Base-by-base conservation (phyloP, 2,888 invertebrate species). In the Eupithecia pulchellata region DNA sequence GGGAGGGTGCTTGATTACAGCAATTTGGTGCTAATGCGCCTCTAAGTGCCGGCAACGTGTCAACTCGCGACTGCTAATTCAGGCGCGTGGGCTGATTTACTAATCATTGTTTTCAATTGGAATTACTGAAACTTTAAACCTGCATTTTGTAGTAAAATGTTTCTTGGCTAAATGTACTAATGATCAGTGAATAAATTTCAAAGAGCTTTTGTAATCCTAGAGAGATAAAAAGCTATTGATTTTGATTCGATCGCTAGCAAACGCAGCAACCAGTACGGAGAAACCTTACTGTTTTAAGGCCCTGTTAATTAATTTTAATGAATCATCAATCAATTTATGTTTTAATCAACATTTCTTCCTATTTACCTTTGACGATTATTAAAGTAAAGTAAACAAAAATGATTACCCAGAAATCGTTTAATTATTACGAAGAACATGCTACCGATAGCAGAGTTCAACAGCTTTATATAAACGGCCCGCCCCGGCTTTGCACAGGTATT, bases 51-150 rank as follows among this genome's bases (percentile, higher is more conserved):
- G 25, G 52, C 20, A 13, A 25, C 52, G 25, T 52, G 25, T 25
- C 52, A 52, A 52, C 52, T 52, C 52, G 52, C 25, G 52, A 47
- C 52, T 25, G 52, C 11, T 52, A 52, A 52, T 52, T 52, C 11
- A 52, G 20, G 13, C 52, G 1, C 52, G 25, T 13, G 52, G 13
- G 0, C 52, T 25, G 52, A 52, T 52, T 52, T 25, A 25, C 25
- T 52, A 52, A 52, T 52, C 52, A 52, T 52, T 52, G 47, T 25
- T 52, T 25, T 25, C 47, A 11, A 25, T 52, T 52, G 25, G 20
- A 25, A 25, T 11, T 25, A 25, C 52, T 25, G 20, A 20, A n/a
- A 11, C n/a, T 20, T 47, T 47, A 47, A 9, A 11, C n/a, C n/a
- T 42, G 8, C 17, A 42, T 1, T 42, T 9, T 2, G 34, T 34